Evolutionary conservation across 2,113 vertebrate genomes (phyloP).

Genomic region (Synodontis membranacea): DNA sequence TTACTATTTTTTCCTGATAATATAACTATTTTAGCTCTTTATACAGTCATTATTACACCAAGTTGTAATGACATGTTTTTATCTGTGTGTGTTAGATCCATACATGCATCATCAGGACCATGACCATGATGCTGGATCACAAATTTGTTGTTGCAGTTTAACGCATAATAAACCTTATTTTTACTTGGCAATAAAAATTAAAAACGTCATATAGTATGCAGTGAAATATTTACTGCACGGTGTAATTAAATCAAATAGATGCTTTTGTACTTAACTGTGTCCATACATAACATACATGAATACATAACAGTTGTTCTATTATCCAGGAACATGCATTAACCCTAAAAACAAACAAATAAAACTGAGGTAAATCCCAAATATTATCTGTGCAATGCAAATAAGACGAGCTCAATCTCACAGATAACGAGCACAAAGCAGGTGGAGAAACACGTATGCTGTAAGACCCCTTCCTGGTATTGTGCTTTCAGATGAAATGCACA

Average conservation of each 20-base stretch:
- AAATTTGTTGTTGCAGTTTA: background rate
- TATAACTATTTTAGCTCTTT: background rate
- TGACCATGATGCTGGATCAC: background rate
- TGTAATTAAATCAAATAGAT: background rate
- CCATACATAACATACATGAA: background rate
- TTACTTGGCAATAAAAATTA: background rate
- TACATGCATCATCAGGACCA: background rate
- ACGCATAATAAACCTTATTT: background rate
- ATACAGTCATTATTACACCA: background rate
- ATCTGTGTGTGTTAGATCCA: background rate
- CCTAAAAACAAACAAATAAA: background rate
- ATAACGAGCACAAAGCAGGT: conserved; percentile 33
- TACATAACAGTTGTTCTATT: background rate
- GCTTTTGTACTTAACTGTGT: background rate
- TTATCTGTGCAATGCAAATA: conserved; percentile 26
- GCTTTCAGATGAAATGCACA: conserved; percentile 10
- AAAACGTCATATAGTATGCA: background rate
- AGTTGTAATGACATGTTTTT: background rate
- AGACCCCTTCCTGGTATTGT: conserved; percentile 35
- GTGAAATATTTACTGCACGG: background rate
- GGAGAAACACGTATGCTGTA: conserved; percentile 28
- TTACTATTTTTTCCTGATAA: background rate
- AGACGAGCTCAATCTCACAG: conserved; percentile 15
- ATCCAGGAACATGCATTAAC: background rate
- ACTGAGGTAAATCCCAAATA: conserved; percentile 42